These are phyloP conservation scores for Mylabris phalerata DNA, from an alignment of 1,140 invertebrate species.

Conservation along the genomic window DNA sequence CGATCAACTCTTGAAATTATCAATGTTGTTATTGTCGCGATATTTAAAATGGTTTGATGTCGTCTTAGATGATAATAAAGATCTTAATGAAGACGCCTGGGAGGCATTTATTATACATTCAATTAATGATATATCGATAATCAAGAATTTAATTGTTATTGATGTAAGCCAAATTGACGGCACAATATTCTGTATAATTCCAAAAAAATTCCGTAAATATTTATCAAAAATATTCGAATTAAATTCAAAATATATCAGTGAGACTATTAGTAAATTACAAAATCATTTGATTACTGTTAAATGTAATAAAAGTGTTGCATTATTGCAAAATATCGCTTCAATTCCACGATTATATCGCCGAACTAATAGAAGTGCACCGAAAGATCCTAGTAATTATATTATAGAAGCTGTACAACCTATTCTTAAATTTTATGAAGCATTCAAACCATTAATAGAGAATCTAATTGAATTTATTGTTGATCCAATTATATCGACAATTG, in stretches of 20 bases:
- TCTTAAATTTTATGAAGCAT: conserved; percentile 52
- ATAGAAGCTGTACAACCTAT: conserved; percentile 58
- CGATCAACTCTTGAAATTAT: conserved; percentile 37
- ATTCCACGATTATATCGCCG: conserved; percentile 87
- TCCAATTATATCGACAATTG: conserved; percentile 22
- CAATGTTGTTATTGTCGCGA: conserved; percentile 32
- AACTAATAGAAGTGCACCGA: conserved; percentile 82
- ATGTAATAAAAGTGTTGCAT: conserved; percentile 47
- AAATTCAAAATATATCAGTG: conserved; percentile 43
- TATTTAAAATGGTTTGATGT: conserved; percentile 30
- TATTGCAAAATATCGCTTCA: conserved; percentile 74
- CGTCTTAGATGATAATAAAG: conserved; percentile 21
- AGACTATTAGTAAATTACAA: conserved; percentile 45
- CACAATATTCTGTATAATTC: conserved; percentile 30
- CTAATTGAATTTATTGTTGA: conserved; percentile 33
- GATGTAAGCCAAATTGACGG: conserved; percentile 15
- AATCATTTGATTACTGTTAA: conserved; percentile 46
- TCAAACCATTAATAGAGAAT: conserved; percentile 47
- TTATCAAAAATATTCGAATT: conserved; percentile 25
- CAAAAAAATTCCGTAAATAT: conserved; percentile 17
- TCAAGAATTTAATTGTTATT: conserved; percentile 20
- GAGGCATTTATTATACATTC: conserved; percentile 31
- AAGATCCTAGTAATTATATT: conserved; percentile 72
- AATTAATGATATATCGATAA: conserved; percentile 27
- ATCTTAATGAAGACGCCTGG: background rate